Conservation (phyloP, 1,140 invertebrate genomes). For the Nebria ingens region DNA sequence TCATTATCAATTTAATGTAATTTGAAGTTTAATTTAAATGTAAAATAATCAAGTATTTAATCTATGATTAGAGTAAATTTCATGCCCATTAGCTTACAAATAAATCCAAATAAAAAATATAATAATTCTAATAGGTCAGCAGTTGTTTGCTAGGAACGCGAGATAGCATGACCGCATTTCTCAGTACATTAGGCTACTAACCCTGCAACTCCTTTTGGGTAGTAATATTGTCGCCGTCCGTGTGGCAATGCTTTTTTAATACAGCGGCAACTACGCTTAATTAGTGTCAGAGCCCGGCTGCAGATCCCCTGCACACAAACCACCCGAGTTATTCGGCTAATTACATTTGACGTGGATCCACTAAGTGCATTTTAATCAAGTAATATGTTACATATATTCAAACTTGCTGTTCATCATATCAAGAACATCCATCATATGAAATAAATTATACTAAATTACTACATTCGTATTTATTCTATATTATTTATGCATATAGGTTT, state of each 20-base stretch:
- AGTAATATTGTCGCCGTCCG: background rate
- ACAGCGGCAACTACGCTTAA: background rate
- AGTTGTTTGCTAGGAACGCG: too few relatives aligned
- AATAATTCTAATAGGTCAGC: too few relatives aligned
- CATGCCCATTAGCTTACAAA: too few relatives aligned
- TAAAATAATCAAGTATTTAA: too few relatives aligned
- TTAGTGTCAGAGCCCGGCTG: background rate
- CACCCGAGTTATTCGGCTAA: background rate
- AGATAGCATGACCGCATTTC: background rate
- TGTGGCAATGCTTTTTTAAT: constrained; percentile 1
- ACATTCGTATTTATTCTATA: background rate
- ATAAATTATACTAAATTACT: background rate
- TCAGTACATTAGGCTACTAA: background rate
- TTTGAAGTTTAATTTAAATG: too few relatives aligned
- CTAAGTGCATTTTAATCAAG: constrained; percentile 7
- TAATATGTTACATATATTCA: constrained; percentile 4
- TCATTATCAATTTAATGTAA: too few relatives aligned
- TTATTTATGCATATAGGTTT: too few relatives aligned
- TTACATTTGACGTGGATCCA: constrained; percentile 1
- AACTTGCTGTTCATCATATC: background rate
- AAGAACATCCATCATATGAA: background rate
- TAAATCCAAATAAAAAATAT: too few relatives aligned
- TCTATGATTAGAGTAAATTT: too few relatives aligned
- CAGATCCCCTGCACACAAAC: background rate
- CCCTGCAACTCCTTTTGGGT: background rate